Conservation (phyloP, 2,113 vertebrate species). For the Halichoeres trimaculatus region DNA sequence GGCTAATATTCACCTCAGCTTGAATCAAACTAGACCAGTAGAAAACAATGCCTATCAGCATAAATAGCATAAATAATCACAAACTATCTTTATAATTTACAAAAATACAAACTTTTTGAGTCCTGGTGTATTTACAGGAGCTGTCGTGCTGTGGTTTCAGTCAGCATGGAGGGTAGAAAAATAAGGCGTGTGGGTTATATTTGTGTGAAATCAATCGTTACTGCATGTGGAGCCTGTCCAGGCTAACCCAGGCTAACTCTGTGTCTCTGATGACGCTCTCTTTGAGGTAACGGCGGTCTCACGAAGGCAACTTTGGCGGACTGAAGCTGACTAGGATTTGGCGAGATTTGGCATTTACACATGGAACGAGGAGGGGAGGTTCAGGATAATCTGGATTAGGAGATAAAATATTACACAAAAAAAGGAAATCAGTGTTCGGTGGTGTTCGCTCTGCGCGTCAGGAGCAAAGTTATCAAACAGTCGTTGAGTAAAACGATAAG, state of each 20-base stretch:
- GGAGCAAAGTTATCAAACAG: slow-evolving; percentile 15
- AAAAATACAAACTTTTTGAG: slow-evolving; percentile 75
- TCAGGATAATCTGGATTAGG: background rate
- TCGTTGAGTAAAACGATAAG: slow-evolving; percentile 31
- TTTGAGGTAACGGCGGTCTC: slow-evolving; percentile 68
- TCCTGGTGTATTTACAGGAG: slow-evolving; percentile 53
- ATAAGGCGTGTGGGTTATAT: slow-evolving; percentile 33
- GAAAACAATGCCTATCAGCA: slow-evolving; percentile 70
- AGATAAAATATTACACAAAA: background rate
- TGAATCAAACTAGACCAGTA: slow-evolving; percentile 65
- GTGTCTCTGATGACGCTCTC: slow-evolving; percentile 1
- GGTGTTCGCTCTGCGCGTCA: background rate
- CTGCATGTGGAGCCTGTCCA: slow-evolving; percentile 35
- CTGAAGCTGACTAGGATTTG: slow-evolving; percentile 19
- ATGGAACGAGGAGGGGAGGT: background rate
- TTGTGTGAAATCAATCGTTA: slow-evolving; percentile 16
- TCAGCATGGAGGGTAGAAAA: slow-evolving; percentile 45
- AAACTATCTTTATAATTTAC: slow-evolving; percentile 79
- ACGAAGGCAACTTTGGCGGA: slow-evolving; percentile 74
- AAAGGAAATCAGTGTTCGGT: background rate
- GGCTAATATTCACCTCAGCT: slow-evolving; percentile 47
- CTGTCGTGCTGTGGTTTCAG: slow-evolving; percentile 59
- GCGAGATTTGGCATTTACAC: slow-evolving; percentile 38
- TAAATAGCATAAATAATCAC: slow-evolving; percentile 84
- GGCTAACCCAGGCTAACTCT: background rate